Evolutionary conservation across 1,140 invertebrate genomes (phyloP), one percentile per base, ranked within the genome.

Genomic region (Drosophila asahinai): DNA sequence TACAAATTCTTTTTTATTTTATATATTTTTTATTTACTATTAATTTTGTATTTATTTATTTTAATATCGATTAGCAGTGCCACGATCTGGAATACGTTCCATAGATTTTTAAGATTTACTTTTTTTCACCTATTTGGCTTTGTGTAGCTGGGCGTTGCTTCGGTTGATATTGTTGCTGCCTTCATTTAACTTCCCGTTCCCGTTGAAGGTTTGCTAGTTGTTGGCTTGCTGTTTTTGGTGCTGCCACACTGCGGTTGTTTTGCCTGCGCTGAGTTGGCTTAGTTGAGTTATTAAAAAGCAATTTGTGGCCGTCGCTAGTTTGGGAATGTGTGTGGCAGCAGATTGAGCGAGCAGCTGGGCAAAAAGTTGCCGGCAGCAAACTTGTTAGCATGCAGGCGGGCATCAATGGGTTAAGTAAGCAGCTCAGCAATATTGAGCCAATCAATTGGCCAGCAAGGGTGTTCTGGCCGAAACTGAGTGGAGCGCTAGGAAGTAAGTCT

Each of bases 241-340:
- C 63, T 79, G 80, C 75, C 71, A 62, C 63, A 68, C 49, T 67
- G 67, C 33, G 67, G 63, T 71, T 71, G 61, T 64, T 62, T 72
- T 79, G 59, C 77, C 62, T 55, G 68, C 49, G 64, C 64, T 80
- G 61, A 66, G 72, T 83, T 89, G 83, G 84, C 84, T 87, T 89
- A 87, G 84, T 87, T 83, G 81, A 87, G 84, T 89, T 89, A 87
- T 87, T 87, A 89, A 87, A 87, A 87, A 87, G 84, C 84, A 87
- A 87, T 87, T 87, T 87, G 84, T 71, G 84, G 84, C 67, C 72
- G 80, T 87, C 83, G 52, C 45, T 55, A 57, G 63, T 77, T 60
- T 57, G 67, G 77, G 76, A 43, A 68, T 74, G 65, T 74, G 73
- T 83, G 71, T 86, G 76, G 66, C 84, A 78, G 71, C 83, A 86